Percentiles rank a stretch among this genome's conserved stretches.
phyloP scores from a whole-genome alignment of 2,113 vertebrate species.

The Oriolus oriolus region DNA sequence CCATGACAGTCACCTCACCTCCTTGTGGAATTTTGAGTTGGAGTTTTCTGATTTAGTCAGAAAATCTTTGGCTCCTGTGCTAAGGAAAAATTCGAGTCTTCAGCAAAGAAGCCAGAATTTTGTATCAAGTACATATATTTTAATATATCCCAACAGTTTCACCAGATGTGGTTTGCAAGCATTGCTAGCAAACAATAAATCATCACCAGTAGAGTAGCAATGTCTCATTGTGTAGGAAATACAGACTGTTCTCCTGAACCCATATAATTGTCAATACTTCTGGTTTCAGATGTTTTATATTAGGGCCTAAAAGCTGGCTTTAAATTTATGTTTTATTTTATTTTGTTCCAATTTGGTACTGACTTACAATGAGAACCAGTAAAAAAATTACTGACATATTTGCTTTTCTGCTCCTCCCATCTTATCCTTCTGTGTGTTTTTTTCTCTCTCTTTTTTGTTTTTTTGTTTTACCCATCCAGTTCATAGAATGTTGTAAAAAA shows the following conservation, averaged over 20 bases:
- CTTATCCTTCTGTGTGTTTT: neutral
- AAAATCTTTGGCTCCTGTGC: neutral
- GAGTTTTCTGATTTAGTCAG: neutral
- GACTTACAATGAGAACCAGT: neutral
- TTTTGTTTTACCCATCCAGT: constrained; percentile 49
- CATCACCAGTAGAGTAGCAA: neutral
- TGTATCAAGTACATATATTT: neutral
- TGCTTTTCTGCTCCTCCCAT: neutral
- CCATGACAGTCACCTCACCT: neutral
- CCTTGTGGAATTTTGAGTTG: neutral
- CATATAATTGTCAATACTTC: neutral
- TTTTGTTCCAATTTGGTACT: neutral
- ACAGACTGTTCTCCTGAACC: neutral
- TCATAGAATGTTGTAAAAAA: constrained; percentile 83
- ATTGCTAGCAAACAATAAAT: neutral
- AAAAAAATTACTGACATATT: neutral
- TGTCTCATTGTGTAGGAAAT: neutral
- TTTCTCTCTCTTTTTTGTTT: neutral
- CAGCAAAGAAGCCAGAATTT: neutral
- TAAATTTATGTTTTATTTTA: neutral
- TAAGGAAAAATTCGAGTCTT: neutral
- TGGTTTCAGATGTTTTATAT: neutral
- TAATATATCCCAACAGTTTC: neutral
- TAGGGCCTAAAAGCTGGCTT: neutral
- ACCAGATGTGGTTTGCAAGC: neutral